These are phyloP conservation scores for Anseranas semipalmata DNA, from an alignment of 2,113 vertebrate species.

Conservation along the genomic window DNA sequence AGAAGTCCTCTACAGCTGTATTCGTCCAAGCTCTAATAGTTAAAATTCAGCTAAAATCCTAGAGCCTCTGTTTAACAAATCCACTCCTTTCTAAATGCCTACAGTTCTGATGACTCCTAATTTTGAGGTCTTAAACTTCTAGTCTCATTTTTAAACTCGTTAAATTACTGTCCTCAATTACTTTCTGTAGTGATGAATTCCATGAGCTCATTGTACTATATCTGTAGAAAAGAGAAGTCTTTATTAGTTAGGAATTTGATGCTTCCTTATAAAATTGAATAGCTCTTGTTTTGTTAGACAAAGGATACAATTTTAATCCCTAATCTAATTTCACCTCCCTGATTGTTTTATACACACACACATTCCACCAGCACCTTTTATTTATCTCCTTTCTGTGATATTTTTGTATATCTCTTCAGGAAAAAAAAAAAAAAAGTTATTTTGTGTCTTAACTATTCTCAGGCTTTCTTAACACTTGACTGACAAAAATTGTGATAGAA, in stretches of 20 bases:
- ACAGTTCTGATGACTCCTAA: neutral
- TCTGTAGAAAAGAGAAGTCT: neutral
- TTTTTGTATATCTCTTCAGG: neutral
- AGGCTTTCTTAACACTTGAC: neutral
- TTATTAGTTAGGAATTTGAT: neutral
- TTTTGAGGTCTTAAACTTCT: neutral
- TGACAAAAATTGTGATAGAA: neutral
- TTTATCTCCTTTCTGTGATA: neutral
- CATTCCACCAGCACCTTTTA: neutral
- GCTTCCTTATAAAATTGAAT: neutral
- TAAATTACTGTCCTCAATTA: neutral
- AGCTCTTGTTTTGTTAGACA: neutral
- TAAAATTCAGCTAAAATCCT: neutral
- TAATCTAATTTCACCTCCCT: neutral
- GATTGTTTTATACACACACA: neutral
- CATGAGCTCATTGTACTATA: neutral
- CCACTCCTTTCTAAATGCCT: neutral
- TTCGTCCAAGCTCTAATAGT: neutral
- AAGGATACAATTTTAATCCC: neutral
- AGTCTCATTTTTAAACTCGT: neutral
- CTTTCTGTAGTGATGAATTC: neutral
- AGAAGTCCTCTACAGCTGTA: neutral
- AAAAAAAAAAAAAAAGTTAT: neutral
- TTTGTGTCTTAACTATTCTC: neutral
- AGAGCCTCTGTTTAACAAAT: neutral